Evolutionary conservation across 1,140 invertebrate species (phyloP), one percentile per base, ranked within the genome.

Genomic region (Akabosia matsudoensis): DNA sequence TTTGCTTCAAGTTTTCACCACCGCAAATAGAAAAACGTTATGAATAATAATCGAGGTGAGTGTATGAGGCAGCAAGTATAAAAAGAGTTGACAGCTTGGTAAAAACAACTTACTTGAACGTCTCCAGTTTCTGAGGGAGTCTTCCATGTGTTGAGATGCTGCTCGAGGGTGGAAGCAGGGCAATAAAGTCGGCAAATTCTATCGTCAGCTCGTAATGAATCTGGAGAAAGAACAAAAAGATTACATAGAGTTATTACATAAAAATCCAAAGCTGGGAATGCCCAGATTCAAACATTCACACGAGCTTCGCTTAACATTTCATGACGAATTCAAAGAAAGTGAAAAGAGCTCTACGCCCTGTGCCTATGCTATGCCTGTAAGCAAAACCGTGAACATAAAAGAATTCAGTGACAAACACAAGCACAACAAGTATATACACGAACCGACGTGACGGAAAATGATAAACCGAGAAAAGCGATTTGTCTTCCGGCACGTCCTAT

Each of bases 151-250:
- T 78, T 33, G 78, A 67, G 37, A 81, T 78, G 75, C 79, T 81
- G 73, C 33, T 74, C 13, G 64, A 30, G n/a, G 80, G 80, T n/a
- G 37, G 76, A 24, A 78, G 75, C 26, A 81, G 34, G 7, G 80
- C 80, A 52, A 79, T 78, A 72, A 81, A 78, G 64, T 81, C 77
- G 22, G 78, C 78, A 74, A 77, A 81, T 28, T 81, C 80, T 51
- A 79, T 76, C 67, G 31, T 56, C 74, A 81, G 74, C 34, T 81
- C 80, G 64, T 81, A 81, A 67, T 81, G 76, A 33, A 81, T 70
- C 80, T 81, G 56, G 22, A 73, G 77, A 37, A 71, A 0, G 31
- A 24, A 13, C 34, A 45, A 71, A 56, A 70, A 78, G 70, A 72
- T 14, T 26, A 33, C 13, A 37, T 22, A 64, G 22, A 24, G 4